Evolutionary conservation across 92 coral and sea anemone genomes (phyloP), one percentile per base, ranked within the genome.

Genomic region (Diadumene lineata): DNA sequence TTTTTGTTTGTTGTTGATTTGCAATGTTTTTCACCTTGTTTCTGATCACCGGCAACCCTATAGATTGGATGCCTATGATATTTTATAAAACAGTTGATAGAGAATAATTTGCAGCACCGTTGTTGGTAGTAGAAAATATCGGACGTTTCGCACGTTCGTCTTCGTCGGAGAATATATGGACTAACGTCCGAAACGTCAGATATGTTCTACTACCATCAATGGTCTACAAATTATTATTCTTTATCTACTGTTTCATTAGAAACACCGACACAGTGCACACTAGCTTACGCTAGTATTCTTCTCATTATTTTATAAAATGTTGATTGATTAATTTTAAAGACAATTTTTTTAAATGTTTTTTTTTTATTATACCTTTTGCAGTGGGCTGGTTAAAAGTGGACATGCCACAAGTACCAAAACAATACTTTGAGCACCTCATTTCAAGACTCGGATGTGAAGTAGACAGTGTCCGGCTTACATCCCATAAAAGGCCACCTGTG

Each of bases 401-500:
- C 25, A 16, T 62, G 30, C 7, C 30, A 7, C 67, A 62, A 62
- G 67, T 62, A 2, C 67, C 67, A 4, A 2, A 9, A 10, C 9
- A 21, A 4, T 62, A 62, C 38, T 62, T 62, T 30, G 32, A 62
- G n/a, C 67, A 62, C n/a, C 29, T 62, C 30, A 6, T 55, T n/a
- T 8, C 22, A 11, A n/a, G 61, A 9, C 61, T 55, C 4, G 11
- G 61, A n/a, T 9, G 7, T 27, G 10, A 10, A 30, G 30, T 62
- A 3, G 67, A 62, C 30, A 62, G 33, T 25, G 29, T 62, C 7
- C 32, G 38, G 67, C n/a, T 10, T 25, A 21, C 30, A 4, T 25
- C 67, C 30, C 67, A 62, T 27, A 62, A 62, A 62, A 21, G 67
- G 29, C 67, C 67, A 17, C 67, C 67, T 4, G 13, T 10, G 13